phyloP scores from a whole-genome alignment of 1,140 invertebrate species.

The Aleiodes sp. region DNA sequence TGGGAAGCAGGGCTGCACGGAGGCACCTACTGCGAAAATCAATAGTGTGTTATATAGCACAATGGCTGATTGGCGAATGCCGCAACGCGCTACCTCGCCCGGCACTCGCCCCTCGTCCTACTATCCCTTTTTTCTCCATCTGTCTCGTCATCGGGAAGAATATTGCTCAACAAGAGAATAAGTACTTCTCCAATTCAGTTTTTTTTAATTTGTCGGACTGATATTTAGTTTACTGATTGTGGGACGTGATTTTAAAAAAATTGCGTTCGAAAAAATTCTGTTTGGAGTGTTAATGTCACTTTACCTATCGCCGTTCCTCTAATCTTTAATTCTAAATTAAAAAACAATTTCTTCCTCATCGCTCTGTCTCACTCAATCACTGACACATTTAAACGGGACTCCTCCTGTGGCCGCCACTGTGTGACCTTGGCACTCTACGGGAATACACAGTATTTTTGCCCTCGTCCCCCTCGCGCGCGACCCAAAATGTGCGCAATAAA shows the following conservation, averaged over 20 bases:
- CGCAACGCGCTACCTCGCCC: slow-evolving; percentile 35
- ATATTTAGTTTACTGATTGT: no score
- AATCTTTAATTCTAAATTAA: no score
- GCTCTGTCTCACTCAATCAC: neutral
- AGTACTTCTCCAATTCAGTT: no score
- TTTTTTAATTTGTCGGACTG: no score
- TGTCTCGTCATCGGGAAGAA: neutral
- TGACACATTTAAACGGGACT: neutral
- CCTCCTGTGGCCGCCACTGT: neutral
- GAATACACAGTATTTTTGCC: neutral
- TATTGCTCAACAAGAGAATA: slow-evolving; percentile 14
- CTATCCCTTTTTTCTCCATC: neutral
- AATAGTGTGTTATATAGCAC: slow-evolving; percentile 48
- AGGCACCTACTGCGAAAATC: slow-evolving; percentile 49
- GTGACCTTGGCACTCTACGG: neutral
- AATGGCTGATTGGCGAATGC: slow-evolving; percentile 49
- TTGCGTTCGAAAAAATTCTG: no score
- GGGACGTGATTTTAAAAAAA: no score
- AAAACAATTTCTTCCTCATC: neutral
- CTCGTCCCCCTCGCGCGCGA: no score
- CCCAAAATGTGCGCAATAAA: neutral
- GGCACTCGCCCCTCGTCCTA: neutral
- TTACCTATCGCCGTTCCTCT: no score
- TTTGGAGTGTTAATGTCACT: no score
- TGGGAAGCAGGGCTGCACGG: slow-evolving; percentile 38